Evolutionary conservation across 1,140 invertebrate genomes (phyloP).

Genomic region (Agrypnia vestita): DNA sequence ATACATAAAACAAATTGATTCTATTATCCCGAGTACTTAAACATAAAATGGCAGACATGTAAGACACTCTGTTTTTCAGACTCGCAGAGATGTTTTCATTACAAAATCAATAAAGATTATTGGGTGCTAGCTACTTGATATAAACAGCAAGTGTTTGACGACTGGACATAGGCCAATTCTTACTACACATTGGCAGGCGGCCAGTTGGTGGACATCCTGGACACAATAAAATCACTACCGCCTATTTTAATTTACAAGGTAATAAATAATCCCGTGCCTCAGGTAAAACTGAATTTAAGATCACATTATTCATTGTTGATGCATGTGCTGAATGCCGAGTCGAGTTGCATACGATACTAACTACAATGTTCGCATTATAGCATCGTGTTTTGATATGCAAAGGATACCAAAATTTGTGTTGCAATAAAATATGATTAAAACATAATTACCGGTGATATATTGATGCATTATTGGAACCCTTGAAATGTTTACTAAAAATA

Average conservation of each 20-base stretch:
- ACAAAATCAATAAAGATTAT: constrained; percentile 44
- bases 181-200: constrained; percentile 29
- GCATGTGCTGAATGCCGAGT: too few species aligned
- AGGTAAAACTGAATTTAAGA: constrained; percentile 4
- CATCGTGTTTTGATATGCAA: too few species aligned
- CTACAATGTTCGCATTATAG: too few species aligned
- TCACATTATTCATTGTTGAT: not conserved
- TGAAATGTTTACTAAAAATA: too few species aligned
- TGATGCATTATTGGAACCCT: too few species aligned
- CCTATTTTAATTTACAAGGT: constrained; percentile 33
- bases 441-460: too few species aligned
- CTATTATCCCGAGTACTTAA: too few species aligned
- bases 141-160: constrained; percentile 30
- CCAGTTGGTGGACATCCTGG: constrained; percentile 15
- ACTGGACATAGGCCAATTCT: constrained; percentile 33
- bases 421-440: too few species aligned
- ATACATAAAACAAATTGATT: not conserved
- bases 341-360: too few species aligned
- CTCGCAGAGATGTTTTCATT: not conserved
- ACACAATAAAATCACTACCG: constrained; percentile 42
- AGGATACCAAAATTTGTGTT: too few species aligned
- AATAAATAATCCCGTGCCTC: constrained; percentile 10
- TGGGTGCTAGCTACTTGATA: constrained; percentile 32
- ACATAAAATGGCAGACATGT: not conserved
- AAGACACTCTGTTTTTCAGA: not conserved